phyloP scores from a whole-genome alignment of 92 coral and sea anemone species.

The Bergia sp. region DNA sequence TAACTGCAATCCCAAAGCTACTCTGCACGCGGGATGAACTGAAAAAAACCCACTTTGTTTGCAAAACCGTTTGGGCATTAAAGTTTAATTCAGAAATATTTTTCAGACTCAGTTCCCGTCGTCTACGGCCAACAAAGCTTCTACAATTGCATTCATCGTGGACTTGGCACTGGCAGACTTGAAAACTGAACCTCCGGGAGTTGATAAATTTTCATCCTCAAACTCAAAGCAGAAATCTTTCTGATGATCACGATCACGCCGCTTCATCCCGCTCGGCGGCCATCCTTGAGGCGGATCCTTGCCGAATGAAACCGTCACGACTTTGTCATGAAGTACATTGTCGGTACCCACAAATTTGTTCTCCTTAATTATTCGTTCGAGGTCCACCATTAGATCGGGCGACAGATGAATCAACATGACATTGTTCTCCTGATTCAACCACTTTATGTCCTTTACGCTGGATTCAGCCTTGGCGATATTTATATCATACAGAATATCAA shows the following conservation, averaged over 20 bases:
- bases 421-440: slow-evolving; percentile 80
- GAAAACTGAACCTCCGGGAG: slow-evolving; percentile 45
- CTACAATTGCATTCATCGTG: slow-evolving; percentile 70
- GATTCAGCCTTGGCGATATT: slow-evolving; percentile 35
- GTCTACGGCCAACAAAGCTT: slow-evolving; percentile 71
- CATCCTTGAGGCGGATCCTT: slow-evolving; percentile 62
- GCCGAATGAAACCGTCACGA: slow-evolving; percentile 85
- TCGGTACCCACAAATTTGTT: slow-evolving; percentile 72
- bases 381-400: slow-evolving; percentile 60
- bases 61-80: not conserved
- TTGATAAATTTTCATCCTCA: slow-evolving; percentile 54
- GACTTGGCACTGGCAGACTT: slow-evolving; percentile 41
- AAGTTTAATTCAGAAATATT: not conserved
- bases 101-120: not conserved
- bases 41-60: not conserved
- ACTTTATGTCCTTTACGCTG: slow-evolving; percentile 46
- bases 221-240: slow-evolving; percentile 71
- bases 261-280: slow-evolving; percentile 74
- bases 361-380: slow-evolving; percentile 56
- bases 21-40: not conserved
- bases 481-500: slow-evolving; percentile 2
- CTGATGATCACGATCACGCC: slow-evolving; percentile 40
- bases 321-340: slow-evolving; percentile 71
- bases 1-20: not conserved
- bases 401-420: slow-evolving; percentile 79